Evolutionary conservation across 2,797 vertebrate species (phyloP), one percentile per base, ranked within the genome.

Genomic region (Champsocephalus gunnari): DNA sequence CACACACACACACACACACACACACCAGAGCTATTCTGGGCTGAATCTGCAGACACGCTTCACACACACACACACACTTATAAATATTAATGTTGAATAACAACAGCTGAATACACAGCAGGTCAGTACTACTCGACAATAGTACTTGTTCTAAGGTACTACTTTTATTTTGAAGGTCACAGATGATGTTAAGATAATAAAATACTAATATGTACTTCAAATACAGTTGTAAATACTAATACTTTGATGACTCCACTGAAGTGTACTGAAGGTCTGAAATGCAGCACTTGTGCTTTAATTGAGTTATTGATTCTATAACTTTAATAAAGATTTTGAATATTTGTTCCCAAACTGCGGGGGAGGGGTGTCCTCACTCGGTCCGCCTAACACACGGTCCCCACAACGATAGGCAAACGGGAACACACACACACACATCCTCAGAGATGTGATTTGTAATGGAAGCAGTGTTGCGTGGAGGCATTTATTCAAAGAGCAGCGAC

Each of bases 381-480:
- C 10, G 28, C 59, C 5, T 12, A 12, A 66, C 50, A 79, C 10
- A 5, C 1, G 41, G 43, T 73, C 41, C 65, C 51, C 53, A 68
- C 38, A 57, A 53, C 57, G 28, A 63, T 0, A 6, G 34, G 1
- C 13, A 11, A 4, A 53, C 11, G 34, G 14, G 13, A 17, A 64
- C 49, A 58, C 16, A 44, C 41, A 19, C 12, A 38, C 55, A 43
- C 61, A 14, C 24, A 55, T 16, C 12, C 6, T 71, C 19, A 64
- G 59, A 80, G 71, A 66, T 55, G 45, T 54, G 80, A 51, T 64
- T 47, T 77, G 79, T 66, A 87, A 88, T 85, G 79, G 83, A 84
- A 65, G 73, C 83, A 73, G 70, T 85, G 88, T 82, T 82, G 89
- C 88, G 8, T 84, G 7, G 73, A 88, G 62, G 63, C 71, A 9